Conservation (phyloP, 2,888 invertebrate species). For the Sipha maydis region DNA sequence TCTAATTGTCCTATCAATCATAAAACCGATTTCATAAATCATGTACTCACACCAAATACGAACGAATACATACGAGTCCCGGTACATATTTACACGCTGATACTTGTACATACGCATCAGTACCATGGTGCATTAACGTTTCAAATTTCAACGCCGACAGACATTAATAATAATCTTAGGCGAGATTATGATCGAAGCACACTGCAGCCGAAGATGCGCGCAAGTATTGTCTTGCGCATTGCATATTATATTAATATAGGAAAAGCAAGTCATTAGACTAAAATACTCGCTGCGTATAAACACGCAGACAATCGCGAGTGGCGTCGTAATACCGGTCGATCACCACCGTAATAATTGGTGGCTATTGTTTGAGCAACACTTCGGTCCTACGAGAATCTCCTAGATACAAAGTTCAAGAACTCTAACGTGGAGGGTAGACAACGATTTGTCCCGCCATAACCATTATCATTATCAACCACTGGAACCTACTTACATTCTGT, state of each 20-base stretch:
- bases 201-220: background rate
- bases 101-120: background rate
- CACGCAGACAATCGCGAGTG: background rate
- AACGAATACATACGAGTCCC: background rate
- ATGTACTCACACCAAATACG: background rate
- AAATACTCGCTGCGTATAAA: background rate
- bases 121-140: slow-evolving; percentile 6
- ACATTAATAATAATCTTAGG: background rate
- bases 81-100: background rate
- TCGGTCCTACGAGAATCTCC: background rate
- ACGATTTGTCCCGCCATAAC: background rate
- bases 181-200: slow-evolving; percentile 14
- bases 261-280: slow-evolving; percentile 15
- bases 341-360: slow-evolving; percentile 1
- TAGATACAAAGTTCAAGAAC: background rate
- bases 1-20: slow-evolving; percentile 3
- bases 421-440: background rate
- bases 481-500: no score
- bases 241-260: background rate
- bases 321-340: background rate
- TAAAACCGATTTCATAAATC: background rate
- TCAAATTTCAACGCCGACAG: slow-evolving; percentile 9
- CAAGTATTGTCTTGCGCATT: background rate
- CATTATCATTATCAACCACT: background rate
- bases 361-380: background rate